These are phyloP conservation scores for Uria aalge DNA, from an alignment of 2,113 vertebrate genomes.

Conservation along the genomic window DNA sequence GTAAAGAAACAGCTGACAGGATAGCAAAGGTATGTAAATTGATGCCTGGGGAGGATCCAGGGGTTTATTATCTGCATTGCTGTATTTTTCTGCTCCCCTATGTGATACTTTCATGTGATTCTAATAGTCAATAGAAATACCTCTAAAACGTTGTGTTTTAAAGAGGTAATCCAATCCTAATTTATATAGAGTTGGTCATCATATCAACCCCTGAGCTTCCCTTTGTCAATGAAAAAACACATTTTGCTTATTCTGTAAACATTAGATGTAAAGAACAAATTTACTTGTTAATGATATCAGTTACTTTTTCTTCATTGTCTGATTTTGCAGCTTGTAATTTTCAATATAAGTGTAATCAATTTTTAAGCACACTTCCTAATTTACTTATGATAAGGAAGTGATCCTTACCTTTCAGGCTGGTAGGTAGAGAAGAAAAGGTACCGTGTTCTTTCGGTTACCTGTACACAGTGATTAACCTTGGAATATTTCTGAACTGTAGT, in stretches of 20 bases:
- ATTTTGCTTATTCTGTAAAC: neutral
- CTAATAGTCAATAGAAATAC: neutral
- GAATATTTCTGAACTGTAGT: neutral
- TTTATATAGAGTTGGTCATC: neutral
- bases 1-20: slow-evolving; percentile 96
- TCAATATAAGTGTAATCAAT: neutral
- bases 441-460: slow-evolving; percentile 1
- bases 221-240: neutral
- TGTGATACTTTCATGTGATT: neutral
- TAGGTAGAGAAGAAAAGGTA: neutral
- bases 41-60: neutral
- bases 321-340: neutral
- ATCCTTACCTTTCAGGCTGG: neutral
- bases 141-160: neutral
- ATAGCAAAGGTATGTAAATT: slow-evolving; percentile 87
- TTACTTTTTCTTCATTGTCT: neutral
- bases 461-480: neutral
- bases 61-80: neutral
- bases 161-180: neutral
- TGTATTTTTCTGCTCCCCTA: neutral
- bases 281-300: neutral
- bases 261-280: neutral
- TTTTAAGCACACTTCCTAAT: neutral
- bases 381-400: neutral
- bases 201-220: neutral